Base-by-base conservation (phyloP, 2,113 vertebrate species). In the Antechinus flavipes region DNA sequence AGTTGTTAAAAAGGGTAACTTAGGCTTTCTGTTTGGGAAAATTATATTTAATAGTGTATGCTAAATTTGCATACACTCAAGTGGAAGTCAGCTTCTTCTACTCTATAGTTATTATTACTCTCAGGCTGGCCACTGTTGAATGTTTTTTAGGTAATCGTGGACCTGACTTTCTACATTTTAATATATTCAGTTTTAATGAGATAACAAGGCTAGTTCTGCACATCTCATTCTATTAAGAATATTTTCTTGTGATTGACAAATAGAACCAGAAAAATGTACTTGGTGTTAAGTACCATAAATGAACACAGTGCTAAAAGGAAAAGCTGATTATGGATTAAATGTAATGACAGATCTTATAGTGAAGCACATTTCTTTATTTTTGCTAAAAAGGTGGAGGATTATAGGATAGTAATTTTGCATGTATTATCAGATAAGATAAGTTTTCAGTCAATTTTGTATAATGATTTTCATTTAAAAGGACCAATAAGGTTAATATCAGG, bases 151-250 rank as follows among this genome's bases (percentile, higher is more conserved):
- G n/a, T 2, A 61, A 23, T 54, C 19, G 12, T 90, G 0, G 61
- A 91, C 50, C 27, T 93, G 25, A 54, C 54, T 50, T 0, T 46
- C 42, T 55, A 12, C 35, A 35, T 92, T 35, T 50, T 54, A 90
- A 90, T 61, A 54, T 46, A 5, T 90, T 90, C 89, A 90, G 25
- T 90, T 27, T 92, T 92, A 93, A 30, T 91, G 84, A 92, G 24
- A 89, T 30, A 68, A 11, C 14, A 76, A 61, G n/a, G 54, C 2
- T 90, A 56, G 1, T 47, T 93, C 27, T 91, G 9, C 94, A 93
- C 68, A 61, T n/a, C 46, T 8, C 26, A 42, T 46, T 92, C 35
- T n/a, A 1, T 35, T 95, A 46, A 90, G 35, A 25, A 47, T 93
- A 92, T 92, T 96, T 47, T 95, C 68, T 92, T 27, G 27, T 46